Percentiles rank a stretch among this genome's conserved stretches.
Evolutionary conservation across 2,113 vertebrate genomes (phyloP).

Genomic region (Phasianus colchicus): DNA sequence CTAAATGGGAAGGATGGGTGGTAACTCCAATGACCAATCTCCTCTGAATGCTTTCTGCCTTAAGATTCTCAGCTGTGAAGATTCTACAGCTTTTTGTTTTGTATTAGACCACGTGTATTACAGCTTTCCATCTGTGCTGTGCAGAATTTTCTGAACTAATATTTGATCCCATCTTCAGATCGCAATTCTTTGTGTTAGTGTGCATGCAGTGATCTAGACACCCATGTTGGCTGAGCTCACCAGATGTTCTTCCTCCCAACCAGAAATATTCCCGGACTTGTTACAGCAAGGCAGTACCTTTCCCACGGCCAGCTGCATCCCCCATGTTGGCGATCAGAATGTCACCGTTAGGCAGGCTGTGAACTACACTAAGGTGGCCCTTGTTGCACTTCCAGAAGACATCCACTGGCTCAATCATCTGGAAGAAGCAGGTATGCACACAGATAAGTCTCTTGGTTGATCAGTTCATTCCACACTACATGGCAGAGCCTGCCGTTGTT

Average conservation of each 20-base stretch:
- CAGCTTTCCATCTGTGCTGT: not conserved
- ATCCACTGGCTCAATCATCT: slow-evolving; percentile 21
- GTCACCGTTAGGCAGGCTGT: not conserved
- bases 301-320: not conserved
- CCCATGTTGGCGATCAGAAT: not conserved
- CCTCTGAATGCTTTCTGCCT: not conserved
- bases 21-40: not conserved
- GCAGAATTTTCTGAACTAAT: not conserved
- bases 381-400: slow-evolving; percentile 54
- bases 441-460: rapidly evolving
- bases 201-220: not conserved
- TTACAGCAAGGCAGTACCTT: not conserved
- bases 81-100: not conserved
- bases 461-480: rapidly evolving
- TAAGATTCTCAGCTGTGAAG: not conserved
- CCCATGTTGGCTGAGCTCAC: not conserved
- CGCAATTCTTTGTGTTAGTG: not conserved
- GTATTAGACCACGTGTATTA: not conserved
- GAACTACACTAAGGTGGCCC: not conserved
- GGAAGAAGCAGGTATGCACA: rapidly evolving
- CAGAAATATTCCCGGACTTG: too few species aligned
- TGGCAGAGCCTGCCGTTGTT: not conserved
- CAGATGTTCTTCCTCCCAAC: too few species aligned
- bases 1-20: too few species aligned
- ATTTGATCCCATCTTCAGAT: not conserved